Evolutionary conservation across 2,888 invertebrate species (phyloP).

Genomic region (Napeogenes sylphis): DNA sequence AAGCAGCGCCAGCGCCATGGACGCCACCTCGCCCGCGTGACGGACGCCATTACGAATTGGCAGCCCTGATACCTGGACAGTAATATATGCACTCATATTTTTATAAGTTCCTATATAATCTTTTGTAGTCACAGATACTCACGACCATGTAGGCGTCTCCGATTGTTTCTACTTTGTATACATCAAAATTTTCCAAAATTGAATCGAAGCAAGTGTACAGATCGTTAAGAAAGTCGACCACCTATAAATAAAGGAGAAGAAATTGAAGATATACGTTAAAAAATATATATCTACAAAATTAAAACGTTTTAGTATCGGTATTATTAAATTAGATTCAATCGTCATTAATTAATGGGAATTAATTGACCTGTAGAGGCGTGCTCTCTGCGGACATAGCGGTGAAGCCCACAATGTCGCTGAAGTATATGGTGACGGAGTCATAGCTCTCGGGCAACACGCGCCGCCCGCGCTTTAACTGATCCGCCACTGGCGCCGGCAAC

Average conservation of each 20-base stretch:
- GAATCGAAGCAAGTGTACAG: constrained; percentile 97
- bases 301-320: no score
- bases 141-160: constrained; percentile 96
- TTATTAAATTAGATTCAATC: no score
- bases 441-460: constrained; percentile 94
- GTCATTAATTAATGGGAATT: no score
- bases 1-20: constrained; percentile 93
- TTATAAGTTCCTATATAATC: no score
- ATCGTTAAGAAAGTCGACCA: constrained; percentile 95
- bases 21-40: constrained; percentile 95
- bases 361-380: constrained; percentile 87
- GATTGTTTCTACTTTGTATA: constrained; percentile 95
- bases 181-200: constrained; percentile 93
- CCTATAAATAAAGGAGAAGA: constrained; percentile 72
- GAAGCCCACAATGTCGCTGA: constrained; percentile 96
- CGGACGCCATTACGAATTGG: constrained; percentile 92
- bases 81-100: background rate
- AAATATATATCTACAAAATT: no score
- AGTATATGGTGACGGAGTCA: constrained; percentile 95
- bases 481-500: constrained; percentile 93
- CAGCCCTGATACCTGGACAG: constrained; percentile 87
- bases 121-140: constrained; percentile 47
- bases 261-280: background rate
- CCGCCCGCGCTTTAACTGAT: constrained; percentile 92
- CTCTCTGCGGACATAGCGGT: constrained; percentile 95